A percentile compares a stretch with the other conserved stretches of the same genome.
These are phyloP conservation scores for Uloborus plumipes DNA, from an alignment of 2,888 invertebrate species.

Conservation along the genomic window DNA sequence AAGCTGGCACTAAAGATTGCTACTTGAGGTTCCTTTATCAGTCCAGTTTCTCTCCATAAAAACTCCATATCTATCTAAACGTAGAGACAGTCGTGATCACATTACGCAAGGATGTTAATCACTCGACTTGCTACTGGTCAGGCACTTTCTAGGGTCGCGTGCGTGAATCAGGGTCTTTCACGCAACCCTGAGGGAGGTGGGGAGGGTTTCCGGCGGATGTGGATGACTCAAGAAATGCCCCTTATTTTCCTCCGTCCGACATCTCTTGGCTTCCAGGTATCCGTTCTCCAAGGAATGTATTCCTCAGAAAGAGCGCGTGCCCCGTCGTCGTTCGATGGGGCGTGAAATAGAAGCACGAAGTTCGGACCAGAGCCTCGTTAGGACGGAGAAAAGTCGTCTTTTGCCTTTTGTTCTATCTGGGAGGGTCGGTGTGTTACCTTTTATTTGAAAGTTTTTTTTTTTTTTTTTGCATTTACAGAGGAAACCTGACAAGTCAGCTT, in stretches of 20 bases:
- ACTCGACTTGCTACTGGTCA: too few relatives aligned
- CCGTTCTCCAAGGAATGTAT: too few relatives aligned
- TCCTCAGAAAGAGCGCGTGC: background rate
- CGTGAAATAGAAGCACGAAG: constrained; percentile 51
- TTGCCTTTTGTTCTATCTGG: background rate
- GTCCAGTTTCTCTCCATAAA: too few relatives aligned
- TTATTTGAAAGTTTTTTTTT: background rate
- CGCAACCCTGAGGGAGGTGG: constrained; percentile 29
- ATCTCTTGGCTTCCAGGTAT: too few relatives aligned
- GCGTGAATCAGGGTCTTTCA: constrained; percentile 49
- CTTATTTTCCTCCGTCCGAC: constrained; percentile 12
- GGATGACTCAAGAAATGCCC: constrained; percentile 60
- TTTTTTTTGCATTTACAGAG: background rate
- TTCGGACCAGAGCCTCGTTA: background rate
- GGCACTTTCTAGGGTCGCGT: constrained; percentile 30
- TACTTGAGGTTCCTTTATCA: too few relatives aligned
- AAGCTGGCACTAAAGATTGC: too few relatives aligned
- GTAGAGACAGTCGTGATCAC: too few relatives aligned
- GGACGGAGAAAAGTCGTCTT: background rate
- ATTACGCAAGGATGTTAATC: too few relatives aligned
- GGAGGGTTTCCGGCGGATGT: constrained; percentile 53
- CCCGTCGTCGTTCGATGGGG: constrained; percentile 18
- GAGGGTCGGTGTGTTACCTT: constrained; percentile 2
- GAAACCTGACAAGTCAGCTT: too few relatives aligned
- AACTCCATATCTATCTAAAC: too few relatives aligned